phyloP scores from a whole-genome alignment of 2,797 vertebrate genomes.

The Tangara arthus region DNA sequence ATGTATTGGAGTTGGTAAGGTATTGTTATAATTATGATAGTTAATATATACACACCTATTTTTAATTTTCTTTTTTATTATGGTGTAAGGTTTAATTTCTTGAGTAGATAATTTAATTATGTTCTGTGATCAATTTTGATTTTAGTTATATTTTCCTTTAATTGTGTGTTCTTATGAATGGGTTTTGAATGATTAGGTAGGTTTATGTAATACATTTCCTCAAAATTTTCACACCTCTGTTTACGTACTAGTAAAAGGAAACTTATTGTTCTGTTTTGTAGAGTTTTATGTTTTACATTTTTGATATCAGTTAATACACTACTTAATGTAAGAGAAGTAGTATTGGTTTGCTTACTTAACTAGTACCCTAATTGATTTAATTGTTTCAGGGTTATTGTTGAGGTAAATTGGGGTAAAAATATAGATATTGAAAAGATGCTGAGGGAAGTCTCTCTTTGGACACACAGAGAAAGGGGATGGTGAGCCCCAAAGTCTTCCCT shows the following conservation, averaged over 20 bases:
- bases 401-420: background rate
- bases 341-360: background rate
- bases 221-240: background rate
- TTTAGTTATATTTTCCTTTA: background rate
- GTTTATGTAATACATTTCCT: background rate
- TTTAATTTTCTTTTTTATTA: background rate
- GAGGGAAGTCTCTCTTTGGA: background rate
- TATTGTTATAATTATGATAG: background rate
- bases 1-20: background rate
- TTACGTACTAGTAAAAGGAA: background rate
- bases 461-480: background rate
- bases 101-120: background rate
- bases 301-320: background rate
- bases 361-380: background rate
- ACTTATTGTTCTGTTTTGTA: background rate
- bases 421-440: background rate
- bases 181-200: background rate
- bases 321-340: background rate
- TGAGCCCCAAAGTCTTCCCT: background rate
- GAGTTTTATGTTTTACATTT: background rate
- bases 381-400: background rate
- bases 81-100: background rate
- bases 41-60: background rate
- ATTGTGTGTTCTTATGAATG: background rate
- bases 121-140: background rate